phyloP scores from a whole-genome alignment of 2,797 vertebrate genomes.

The Mormyrops attenuatus region DNA sequence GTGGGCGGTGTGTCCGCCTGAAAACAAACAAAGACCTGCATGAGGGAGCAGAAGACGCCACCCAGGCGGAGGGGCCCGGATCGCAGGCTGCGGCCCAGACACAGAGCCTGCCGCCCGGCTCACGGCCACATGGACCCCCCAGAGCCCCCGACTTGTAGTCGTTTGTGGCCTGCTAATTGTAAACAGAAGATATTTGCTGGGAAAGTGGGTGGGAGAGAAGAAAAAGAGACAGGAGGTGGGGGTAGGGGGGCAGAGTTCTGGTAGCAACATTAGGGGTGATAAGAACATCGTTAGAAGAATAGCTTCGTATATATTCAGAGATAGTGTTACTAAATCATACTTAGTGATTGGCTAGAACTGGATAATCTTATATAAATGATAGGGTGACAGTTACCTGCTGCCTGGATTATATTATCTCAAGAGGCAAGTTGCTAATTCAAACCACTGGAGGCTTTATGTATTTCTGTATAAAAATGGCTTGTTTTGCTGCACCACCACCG shows the following conservation, averaged over 20 bases:
- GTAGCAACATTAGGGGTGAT: neutral
- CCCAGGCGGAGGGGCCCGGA: neutral
- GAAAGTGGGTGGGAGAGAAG: neutral
- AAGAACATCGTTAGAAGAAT: neutral
- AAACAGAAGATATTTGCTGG: conserved; percentile 11
- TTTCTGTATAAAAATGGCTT: neutral
- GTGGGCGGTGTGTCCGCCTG: neutral
- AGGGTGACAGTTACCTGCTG: neutral
- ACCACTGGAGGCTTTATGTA: neutral
- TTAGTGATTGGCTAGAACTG: neutral
- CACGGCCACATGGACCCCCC: neutral
- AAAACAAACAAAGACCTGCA: conserved; percentile 1
- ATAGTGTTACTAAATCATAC: neutral
- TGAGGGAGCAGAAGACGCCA: neutral
- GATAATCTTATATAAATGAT: neutral
- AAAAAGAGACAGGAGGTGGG: neutral
- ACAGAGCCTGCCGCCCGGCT: neutral
- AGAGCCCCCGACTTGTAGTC: neutral
- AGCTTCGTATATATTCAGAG: neutral
- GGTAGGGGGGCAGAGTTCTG: neutral
- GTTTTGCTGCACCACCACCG: neutral
- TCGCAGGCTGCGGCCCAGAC: neutral
- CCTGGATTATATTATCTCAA: neutral
- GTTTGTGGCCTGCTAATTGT: conserved; percentile 4
- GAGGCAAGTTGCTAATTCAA: neutral